phyloP scores from a whole-genome alignment of 2,888 invertebrate species.

The Synanthedon myopaeformis region DNA sequence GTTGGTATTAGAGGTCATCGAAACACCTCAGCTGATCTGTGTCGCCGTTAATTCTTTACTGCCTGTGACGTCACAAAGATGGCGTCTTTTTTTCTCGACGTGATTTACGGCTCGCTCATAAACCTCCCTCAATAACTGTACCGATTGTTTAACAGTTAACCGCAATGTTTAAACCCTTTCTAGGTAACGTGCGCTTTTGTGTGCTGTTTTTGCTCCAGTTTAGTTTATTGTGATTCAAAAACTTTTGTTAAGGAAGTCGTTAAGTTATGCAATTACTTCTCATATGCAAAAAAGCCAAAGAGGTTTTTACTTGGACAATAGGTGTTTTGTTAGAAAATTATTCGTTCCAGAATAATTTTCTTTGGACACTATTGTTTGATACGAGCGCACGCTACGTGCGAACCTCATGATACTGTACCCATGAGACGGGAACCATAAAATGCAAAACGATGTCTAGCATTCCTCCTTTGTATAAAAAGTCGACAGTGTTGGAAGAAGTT shows the following conservation, averaged over 20 bases:
- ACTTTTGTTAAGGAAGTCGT: conserved; percentile 37
- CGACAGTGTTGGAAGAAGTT: too few species aligned
- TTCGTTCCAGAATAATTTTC: conserved; percentile 21
- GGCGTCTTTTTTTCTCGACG: conserved; percentile 46
- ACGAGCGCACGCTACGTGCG: conserved; percentile 18
- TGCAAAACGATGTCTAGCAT: conserved; percentile 5
- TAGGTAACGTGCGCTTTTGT: conserved; percentile 43
- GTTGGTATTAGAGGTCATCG: neutral
- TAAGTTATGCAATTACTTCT: conserved; percentile 40
- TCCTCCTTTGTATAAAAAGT: neutral
- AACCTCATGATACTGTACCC: conserved; percentile 7
- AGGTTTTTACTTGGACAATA: conserved; percentile 20
- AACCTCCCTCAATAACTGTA: conserved; percentile 64
- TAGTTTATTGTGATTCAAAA: conserved; percentile 33
- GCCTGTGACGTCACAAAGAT: conserved; percentile 50
- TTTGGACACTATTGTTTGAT: conserved; percentile 26
- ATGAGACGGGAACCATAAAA: conserved; percentile 21
- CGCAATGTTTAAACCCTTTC: conserved; percentile 67
- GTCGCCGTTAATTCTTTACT: conserved; percentile 57
- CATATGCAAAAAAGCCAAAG: conserved; percentile 59
- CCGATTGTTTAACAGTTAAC: conserved; percentile 67
- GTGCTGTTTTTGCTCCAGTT: conserved; percentile 60
- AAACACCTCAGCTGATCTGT: conserved; percentile 56
- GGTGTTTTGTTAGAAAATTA: conserved; percentile 19
- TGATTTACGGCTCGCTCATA: conserved; percentile 62